Percentiles rank a stretch among this genome's conserved stretches.
These are phyloP conservation scores for Cerastis leucographa DNA, from an alignment of 2,888 invertebrate genomes.

Conservation along the genomic window DNA sequence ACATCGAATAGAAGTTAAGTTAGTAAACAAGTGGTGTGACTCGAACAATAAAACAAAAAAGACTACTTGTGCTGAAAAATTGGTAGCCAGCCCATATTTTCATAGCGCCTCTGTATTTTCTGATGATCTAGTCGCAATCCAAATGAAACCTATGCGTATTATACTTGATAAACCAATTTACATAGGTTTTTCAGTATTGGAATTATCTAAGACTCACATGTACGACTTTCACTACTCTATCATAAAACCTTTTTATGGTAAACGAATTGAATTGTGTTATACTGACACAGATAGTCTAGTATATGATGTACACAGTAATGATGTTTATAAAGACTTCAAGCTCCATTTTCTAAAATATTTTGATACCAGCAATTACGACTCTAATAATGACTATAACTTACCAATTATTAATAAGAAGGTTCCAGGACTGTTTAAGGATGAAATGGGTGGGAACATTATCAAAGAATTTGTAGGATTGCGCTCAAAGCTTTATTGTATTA, in stretches of 20 bases:
- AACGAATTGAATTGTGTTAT: slow-evolving; percentile 3
- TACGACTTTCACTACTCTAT: slow-evolving; percentile 4
- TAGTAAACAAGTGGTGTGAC: background rate
- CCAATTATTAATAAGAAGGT: too few species aligned
- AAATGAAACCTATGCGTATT: background rate
- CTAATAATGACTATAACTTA: background rate
- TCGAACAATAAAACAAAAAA: background rate
- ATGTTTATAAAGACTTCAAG: background rate
- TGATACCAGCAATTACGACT: slow-evolving; percentile 6
- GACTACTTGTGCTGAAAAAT: background rate
- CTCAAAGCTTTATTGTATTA: too few species aligned
- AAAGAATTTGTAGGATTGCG: too few species aligned
- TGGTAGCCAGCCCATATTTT: slow-evolving; percentile 1
- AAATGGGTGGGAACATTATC: too few species aligned
- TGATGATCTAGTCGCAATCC: background rate
- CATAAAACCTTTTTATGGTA: slow-evolving; percentile 3
- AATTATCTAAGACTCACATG: slow-evolving; percentile 7
- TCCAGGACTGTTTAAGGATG: too few species aligned
- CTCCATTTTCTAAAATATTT: slow-evolving; percentile 5
- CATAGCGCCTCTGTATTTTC: background rate
- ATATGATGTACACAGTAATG: background rate
- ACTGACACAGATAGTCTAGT: slow-evolving; percentile 19
- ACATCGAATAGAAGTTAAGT: too few species aligned
- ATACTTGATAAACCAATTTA: slow-evolving; percentile 3
- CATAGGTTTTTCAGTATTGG: background rate